phyloP scores from a whole-genome alignment of 2,888 invertebrate genomes.

The Lysandra bellargus region DNA sequence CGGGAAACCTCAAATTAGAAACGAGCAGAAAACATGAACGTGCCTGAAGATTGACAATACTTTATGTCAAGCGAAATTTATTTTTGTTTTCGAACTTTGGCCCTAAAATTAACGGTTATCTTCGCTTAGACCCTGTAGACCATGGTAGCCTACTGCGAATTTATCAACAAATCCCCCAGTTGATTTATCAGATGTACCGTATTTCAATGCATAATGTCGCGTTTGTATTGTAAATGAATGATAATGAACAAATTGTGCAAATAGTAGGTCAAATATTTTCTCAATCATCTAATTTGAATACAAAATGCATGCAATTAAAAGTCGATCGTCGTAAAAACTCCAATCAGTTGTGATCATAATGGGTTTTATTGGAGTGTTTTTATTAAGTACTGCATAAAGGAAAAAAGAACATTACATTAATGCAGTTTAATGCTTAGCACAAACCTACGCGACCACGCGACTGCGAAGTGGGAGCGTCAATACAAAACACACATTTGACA shows the following conservation, averaged over 20 bases:
- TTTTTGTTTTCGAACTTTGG: too few species aligned
- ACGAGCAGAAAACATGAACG: too few species aligned
- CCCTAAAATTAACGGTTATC: too few species aligned
- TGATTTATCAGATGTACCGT: background rate
- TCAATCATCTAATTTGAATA: slow-evolving; percentile 8
- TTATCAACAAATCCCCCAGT: background rate
- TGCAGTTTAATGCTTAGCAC: background rate
- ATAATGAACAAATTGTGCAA: background rate
- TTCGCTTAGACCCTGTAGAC: too few species aligned
- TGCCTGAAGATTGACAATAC: too few species aligned
- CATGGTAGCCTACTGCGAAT: too few species aligned
- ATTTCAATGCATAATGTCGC: background rate
- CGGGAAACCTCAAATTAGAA: too few species aligned
- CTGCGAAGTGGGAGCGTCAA: too few species aligned
- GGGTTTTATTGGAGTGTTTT: background rate
- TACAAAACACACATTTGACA: too few species aligned
- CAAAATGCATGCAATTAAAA: slow-evolving; percentile 1
- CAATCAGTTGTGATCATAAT: background rate
- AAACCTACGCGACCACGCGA: too few species aligned
- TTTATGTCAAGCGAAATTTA: too few species aligned
- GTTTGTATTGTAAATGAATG: slow-evolving; percentile 1
- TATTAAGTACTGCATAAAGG: background rate
- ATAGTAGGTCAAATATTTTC: slow-evolving; percentile 11
- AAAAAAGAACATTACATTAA: background rate
- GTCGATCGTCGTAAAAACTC: slow-evolving; percentile 5